phyloP scores from a whole-genome alignment of 2,888 invertebrate genomes.

The Timema podura region DNA sequence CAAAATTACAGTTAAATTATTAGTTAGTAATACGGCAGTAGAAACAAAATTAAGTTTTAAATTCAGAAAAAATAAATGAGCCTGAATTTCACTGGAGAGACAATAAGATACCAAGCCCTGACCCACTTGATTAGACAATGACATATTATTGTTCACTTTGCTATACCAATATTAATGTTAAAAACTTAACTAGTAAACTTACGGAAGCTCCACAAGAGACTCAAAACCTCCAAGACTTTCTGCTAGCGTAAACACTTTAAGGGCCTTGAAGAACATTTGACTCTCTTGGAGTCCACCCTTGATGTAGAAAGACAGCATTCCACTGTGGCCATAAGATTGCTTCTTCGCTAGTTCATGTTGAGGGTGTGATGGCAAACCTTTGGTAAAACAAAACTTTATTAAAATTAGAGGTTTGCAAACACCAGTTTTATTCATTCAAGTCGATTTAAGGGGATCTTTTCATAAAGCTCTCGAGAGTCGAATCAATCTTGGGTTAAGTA shows the following conservation, averaged over 20 bases:
- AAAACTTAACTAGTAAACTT: conserved; percentile 45
- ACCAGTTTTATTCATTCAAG: neutral
- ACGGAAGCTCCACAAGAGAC: conserved; percentile 92
- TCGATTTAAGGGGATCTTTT: too few relatives aligned
- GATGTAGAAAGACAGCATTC: conserved; percentile 86
- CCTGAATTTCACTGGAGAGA: neutral
- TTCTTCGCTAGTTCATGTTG: conserved; percentile 73
- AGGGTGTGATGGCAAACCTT: conserved; percentile 78
- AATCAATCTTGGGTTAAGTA: too few relatives aligned
- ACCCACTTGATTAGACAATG: neutral
- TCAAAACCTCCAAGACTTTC: conserved; percentile 96
- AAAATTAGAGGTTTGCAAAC: neutral
- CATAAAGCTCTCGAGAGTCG: too few relatives aligned
- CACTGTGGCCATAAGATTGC: conserved; percentile 85
- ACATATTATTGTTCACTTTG: too few relatives aligned
- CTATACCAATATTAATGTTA: too few relatives aligned
- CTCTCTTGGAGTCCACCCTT: conserved; percentile 72
- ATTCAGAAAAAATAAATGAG: neutral
- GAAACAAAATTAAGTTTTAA: neutral
- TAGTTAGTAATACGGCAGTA: too few relatives aligned
- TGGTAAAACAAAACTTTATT: conserved; percentile 35
- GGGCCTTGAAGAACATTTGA: conserved; percentile 63
- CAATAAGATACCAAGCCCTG: neutral
- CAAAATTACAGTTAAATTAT: too few relatives aligned
- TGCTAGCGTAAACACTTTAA: conserved; percentile 81